Conservation (phyloP, 1,140 invertebrate species). For the Lepidurus arcticus region DNA sequence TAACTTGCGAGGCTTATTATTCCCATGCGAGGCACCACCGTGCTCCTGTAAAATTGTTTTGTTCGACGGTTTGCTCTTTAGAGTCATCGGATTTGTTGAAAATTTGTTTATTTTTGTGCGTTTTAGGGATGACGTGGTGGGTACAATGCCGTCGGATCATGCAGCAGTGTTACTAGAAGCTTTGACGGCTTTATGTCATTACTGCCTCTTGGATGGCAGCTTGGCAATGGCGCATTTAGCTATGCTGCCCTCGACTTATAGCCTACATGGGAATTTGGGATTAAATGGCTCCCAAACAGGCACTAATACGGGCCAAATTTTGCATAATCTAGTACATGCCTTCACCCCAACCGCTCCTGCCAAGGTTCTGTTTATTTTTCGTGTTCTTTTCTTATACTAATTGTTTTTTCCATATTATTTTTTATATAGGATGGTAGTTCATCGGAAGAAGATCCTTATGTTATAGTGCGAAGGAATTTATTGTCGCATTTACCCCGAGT, state of each 20-base stretch:
- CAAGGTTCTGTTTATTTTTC: slow-evolving; percentile 35
- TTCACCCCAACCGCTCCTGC: slow-evolving; percentile 55
- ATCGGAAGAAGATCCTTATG: slow-evolving; percentile 43
- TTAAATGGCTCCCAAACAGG: background rate
- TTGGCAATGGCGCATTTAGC: slow-evolving; percentile 54
- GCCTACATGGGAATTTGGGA: slow-evolving; percentile 43
- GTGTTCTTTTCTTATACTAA: too few species aligned
- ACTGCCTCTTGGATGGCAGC: slow-evolving; percentile 70
- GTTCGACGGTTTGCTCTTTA: slow-evolving; percentile 35
- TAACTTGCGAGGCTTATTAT: too few species aligned
- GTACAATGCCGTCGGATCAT: slow-evolving; percentile 64
- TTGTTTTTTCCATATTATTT: too few species aligned
- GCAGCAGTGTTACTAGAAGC: slow-evolving; percentile 72
- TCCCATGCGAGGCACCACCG: too few species aligned
- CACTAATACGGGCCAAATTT: slow-evolving; percentile 54
- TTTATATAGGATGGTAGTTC: slow-evolving; percentile 40
- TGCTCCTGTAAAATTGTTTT: too few species aligned
- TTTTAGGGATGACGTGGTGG: slow-evolving; percentile 25
- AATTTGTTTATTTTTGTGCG: slow-evolving; percentile 25
- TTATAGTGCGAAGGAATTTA: slow-evolving; percentile 63
- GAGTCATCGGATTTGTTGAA: background rate
- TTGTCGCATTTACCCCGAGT: slow-evolving; percentile 74
- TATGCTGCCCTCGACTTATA: slow-evolving; percentile 54
- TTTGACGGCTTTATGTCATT: slow-evolving; percentile 75
- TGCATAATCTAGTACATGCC: slow-evolving; percentile 75